phyloP scores from a whole-genome alignment of 1,140 invertebrate genomes.

The Pomacea maculata region DNA sequence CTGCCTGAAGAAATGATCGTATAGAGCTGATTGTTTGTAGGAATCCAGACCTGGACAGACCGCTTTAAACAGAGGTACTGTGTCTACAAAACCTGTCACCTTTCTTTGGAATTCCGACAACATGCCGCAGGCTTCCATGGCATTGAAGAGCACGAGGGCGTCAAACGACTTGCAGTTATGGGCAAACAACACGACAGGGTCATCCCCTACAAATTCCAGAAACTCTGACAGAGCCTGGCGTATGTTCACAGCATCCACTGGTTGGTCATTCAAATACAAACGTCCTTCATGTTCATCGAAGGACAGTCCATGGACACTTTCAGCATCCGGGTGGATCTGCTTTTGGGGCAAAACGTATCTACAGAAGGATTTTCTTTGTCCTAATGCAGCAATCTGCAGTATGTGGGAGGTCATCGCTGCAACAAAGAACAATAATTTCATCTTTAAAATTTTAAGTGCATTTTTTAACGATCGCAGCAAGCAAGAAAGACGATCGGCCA shows the following conservation, averaged over 20 bases:
- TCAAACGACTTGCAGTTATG: constrained; percentile 9
- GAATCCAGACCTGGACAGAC: background rate
- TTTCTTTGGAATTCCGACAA: background rate
- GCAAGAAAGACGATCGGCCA: too few relatives aligned
- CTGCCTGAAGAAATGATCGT: background rate
- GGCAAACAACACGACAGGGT: background rate
- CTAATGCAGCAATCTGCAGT: too few relatives aligned
- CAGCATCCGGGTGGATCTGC: background rate
- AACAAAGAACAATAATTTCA: too few relatives aligned
- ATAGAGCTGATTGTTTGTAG: background rate
- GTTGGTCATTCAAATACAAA: background rate
- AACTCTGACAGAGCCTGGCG: background rate
- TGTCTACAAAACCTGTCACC: constrained; percentile 12
- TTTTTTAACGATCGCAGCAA: too few relatives aligned
- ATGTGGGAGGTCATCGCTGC: too few relatives aligned
- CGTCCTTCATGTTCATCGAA: background rate
- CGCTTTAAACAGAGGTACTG: constrained; percentile 7
- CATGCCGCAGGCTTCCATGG: background rate
- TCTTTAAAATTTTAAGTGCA: too few relatives aligned
- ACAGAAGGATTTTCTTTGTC: too few relatives aligned
- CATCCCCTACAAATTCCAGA: constrained; percentile 4
- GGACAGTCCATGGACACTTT: constrained; percentile 1
- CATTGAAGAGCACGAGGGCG: constrained; percentile 6
- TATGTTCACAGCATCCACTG: background rate
- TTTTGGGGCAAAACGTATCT: background rate